Evolutionary conservation across 1,140 invertebrate genomes (phyloP), one percentile per base, ranked within the genome.

Genomic region (Lepidotrigona ventralis): DNA sequence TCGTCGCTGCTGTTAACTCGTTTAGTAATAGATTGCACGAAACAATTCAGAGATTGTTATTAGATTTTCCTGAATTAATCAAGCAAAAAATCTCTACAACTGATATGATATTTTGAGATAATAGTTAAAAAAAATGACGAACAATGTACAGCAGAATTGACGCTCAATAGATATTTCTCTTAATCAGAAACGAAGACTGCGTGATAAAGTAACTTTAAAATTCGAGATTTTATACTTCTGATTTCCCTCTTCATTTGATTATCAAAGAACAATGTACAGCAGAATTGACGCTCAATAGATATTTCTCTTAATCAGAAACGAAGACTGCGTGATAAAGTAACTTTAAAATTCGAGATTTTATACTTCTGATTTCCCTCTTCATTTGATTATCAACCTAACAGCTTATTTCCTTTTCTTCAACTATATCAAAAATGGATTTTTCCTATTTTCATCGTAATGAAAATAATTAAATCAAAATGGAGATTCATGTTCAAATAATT

Each of bases 201-300:
- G 23, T 14, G 58, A n/a, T 12, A 12, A 12, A 60, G 11, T 23
- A 4, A 60, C 12, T 60, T 60, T 1, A 23, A 14, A 60, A 60
- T n/a, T 0, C 58, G 4, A 60, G 12, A 46, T 46, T 14, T 60
- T 23, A 23, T 58, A 12, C 12, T 58, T 23, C 21, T 12, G 23
- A 4, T 12, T 1, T 60, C 58, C 0, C 0, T 60, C n/a, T 4
- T 60, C 0, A n/a, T 1, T 5, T 1, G 3, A 5, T 60, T 1
- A 46, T n/a, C 11, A 1, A 60, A n/a, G n/a, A n/a, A n/a, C n/a
- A n/a, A n/a, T n/a, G n/a, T n/a, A n/a, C n/a, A 39, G 39, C 4
- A 8, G 39, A 46, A 46, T 0, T 19, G 19, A 54, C 53, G 8
- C 66, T 21, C 19, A 3, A 8, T 5, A 46, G 14, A 8, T 46